Evolutionary conservation across 2,888 invertebrate species (phyloP), one percentile per base, ranked within the genome.

Genomic region (Orthonychiurus folsomi): DNA sequence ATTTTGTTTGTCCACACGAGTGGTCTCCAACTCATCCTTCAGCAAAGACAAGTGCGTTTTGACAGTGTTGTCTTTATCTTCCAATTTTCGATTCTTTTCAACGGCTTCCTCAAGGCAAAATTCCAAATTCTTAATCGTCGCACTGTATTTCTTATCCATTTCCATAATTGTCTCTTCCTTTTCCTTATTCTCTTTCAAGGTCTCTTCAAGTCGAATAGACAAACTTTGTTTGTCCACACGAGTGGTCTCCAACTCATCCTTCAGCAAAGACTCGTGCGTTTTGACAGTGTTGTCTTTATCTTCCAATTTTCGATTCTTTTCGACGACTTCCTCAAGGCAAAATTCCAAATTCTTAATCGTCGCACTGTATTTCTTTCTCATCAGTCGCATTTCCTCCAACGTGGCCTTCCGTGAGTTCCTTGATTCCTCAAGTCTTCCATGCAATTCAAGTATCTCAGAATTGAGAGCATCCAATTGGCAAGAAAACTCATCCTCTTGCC

Each of bases 351-450:
- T 37, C 25, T 50, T 47, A 3, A 50, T 24, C 48, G 23, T 58
- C 3, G 20, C 9, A 24, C 23, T 37, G 25, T 23, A 50, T 50
- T 50, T 58, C 28, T 58, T 37, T 23, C 9, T 18, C 9, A 50
- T 27, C 2, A 48, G 18, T 23, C 37, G 47, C 23, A 58, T 48
- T n/a, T 61, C 61, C 5, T 55, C 48, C 1, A 61, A 20, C 5
- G 61, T 56, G 9, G 56, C 56, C 3, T 61, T 56, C 3, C 61
- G 20, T 20, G 61, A 28, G 2, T 21, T 21, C 20, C 61, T 27
- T 28, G 56, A 2, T 25, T 61, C 61, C 2, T 61, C 56, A 2
- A 61, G 25, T 47, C 61, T 24, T 2, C 61, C 61, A 20, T 55
- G 26, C 21, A 61, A 3, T 18, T 5, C 23, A n/a, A 9, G 18